A percentile compares a stretch with the other conserved stretches of the same genome.
Conservation (phyloP, 2,888 invertebrate species). For the Aporophyla lueneburgensis region DNA sequence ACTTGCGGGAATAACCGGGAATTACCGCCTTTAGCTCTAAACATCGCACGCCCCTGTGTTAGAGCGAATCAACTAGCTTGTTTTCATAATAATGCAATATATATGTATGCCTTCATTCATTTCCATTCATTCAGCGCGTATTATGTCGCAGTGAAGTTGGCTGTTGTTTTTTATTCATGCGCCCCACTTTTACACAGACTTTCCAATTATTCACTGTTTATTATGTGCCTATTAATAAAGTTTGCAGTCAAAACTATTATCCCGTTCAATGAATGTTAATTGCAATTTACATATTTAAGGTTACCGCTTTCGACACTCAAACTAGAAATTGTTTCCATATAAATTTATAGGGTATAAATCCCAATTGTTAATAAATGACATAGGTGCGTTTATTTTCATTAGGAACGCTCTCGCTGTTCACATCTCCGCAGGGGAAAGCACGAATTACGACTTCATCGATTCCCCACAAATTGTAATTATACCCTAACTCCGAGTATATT, state of each 20-base stretch:
- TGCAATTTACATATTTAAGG: conserved; percentile 52
- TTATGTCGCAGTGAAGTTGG: conserved; percentile 5
- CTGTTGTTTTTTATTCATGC: conserved; percentile 19
- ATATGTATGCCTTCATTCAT: conserved; percentile 35
- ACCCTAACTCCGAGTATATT: conserved; percentile 52
- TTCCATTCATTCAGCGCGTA: conserved; percentile 23
- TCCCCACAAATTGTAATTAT: conserved; percentile 72
- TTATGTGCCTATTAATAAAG: conserved; percentile 23
- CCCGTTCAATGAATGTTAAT: conserved; percentile 53
- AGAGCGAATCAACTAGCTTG: conserved; percentile 56
- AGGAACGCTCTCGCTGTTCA: conserved; percentile 52
- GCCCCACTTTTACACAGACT: conserved; percentile 5
- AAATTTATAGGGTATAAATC: conserved; percentile 64
- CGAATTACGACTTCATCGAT: conserved; percentile 69
- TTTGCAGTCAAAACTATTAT: conserved; percentile 46
- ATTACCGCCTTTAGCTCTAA: conserved; percentile 70
- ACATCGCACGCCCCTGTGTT: conserved; percentile 59
- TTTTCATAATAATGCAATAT: conserved; percentile 52
- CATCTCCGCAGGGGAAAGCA: conserved; percentile 61
- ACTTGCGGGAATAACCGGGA: conserved; percentile 75
- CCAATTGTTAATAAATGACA: conserved; percentile 58
- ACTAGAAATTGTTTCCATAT: conserved; percentile 52
- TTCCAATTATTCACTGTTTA: conserved; percentile 34
- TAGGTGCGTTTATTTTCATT: conserved; percentile 73
- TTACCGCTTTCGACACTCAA: conserved; percentile 31